A percentile compares a stretch with the other conserved stretches of the same genome.
These are phyloP conservation scores for Drosophila fulvimacula DNA, from an alignment of 2,888 invertebrate species.

Conservation along the genomic window DNA sequence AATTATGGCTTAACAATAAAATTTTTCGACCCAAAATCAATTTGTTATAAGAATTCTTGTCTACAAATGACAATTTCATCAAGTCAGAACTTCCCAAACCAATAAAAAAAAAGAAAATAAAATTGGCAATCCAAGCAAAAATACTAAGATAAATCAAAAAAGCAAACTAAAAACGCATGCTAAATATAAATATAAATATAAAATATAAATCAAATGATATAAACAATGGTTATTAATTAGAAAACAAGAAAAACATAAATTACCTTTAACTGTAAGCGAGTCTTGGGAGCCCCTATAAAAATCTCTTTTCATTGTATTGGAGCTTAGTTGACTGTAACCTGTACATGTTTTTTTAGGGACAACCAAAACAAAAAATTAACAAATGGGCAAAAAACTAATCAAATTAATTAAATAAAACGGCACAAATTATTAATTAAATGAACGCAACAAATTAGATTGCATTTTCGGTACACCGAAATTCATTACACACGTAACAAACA, in stretches of 20 bases:
- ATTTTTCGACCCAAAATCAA: slow-evolving; percentile 10
- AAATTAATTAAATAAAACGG: slow-evolving; percentile 37
- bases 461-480: slow-evolving; percentile 49
- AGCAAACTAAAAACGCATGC: slow-evolving; percentile 47
- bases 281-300: slow-evolving; percentile 97
- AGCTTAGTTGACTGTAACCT: slow-evolving; percentile 85
- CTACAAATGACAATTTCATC: not conserved
- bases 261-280: slow-evolving; percentile 93
- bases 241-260: slow-evolving; percentile 63
- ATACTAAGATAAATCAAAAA: slow-evolving; percentile 2
- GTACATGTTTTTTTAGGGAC: slow-evolving; percentile 34
- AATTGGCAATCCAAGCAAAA: slow-evolving; percentile 9
- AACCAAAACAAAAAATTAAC: slow-evolving; percentile 57
- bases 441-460: slow-evolving; percentile 3
- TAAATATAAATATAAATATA: slow-evolving; percentile 13
- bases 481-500: slow-evolving; percentile 30
- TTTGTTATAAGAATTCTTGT: slow-evolving; percentile 27
- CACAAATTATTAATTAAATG: slow-evolving; percentile 19
- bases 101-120: slow-evolving; percentile 16
- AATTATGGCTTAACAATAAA: slow-evolving; percentile 51
- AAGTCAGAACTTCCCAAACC: slow-evolving; percentile 17
- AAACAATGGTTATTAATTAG: slow-evolving; percentile 30
- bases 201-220: slow-evolving; percentile 37
- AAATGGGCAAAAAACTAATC: slow-evolving; percentile 47
- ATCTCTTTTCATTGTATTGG: slow-evolving; percentile 92